Percentiles rank a stretch among this genome's conserved stretches.
phyloP scores from a whole-genome alignment of 1,140 invertebrate species.

The Anthonomus grandis region DNA sequence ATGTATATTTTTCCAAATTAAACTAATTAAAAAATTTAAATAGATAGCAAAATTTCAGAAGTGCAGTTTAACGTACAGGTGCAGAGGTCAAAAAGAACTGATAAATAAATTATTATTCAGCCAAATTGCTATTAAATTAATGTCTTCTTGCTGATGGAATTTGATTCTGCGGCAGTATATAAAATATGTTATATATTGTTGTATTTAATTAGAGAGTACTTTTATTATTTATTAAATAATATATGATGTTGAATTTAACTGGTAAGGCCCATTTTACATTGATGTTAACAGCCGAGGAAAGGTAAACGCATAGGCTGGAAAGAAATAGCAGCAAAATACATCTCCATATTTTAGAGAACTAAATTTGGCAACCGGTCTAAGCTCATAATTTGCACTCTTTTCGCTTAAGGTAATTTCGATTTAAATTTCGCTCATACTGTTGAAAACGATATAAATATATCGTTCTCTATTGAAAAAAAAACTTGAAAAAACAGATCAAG shows the following conservation, averaged over 20 bases:
- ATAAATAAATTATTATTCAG: constrained; percentile 2
- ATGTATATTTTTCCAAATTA: constrained; percentile 9
- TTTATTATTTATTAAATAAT: constrained; percentile 10
- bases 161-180: neutral
- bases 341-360: neutral
- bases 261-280: too few relatives aligned
- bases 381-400: neutral
- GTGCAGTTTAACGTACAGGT: neutral
- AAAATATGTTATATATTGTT: constrained; percentile 10
- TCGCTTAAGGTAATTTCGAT: neutral
- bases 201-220: constrained; percentile 4
- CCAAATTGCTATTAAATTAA: constrained; percentile 9
- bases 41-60: neutral
- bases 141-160: constrained; percentile 6
- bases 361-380: too few relatives aligned
- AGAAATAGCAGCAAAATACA: neutral
- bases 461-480: too few relatives aligned
- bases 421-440: too few relatives aligned
- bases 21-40: neutral
- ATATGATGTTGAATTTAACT: too few relatives aligned
- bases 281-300: neutral
- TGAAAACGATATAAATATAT: too few relatives aligned
- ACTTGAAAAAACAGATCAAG: too few relatives aligned
- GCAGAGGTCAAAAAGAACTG: constrained; percentile 9
- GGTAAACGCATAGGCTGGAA: neutral